Evolutionary conservation across 2,113 vertebrate genomes (phyloP), one percentile per base, ranked within the genome.

Genomic region (Barnardius zonarius): DNA sequence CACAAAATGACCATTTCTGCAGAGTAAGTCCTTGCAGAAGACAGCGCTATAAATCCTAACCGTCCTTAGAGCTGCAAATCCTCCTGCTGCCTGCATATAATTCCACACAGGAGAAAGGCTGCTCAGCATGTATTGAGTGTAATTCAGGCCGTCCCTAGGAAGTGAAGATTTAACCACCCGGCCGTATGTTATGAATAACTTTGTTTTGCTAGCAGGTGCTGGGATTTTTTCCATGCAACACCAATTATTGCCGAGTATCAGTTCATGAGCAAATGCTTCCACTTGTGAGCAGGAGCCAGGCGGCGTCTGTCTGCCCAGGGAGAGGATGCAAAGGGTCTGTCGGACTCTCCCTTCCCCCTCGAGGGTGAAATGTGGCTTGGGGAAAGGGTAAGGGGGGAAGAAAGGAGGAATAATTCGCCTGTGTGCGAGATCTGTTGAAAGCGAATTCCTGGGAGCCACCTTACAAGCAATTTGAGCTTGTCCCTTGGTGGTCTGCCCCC

Each of bases 191-290:
- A 96, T 85, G 93, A 97, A 98, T 96, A 96, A 87, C 95, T 97
- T 92, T 81, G 93, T 94, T 95, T 97, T 92, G 86, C 93, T 96
- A 96, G 95, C 96, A 98, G 97, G 97, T 97, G 95, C 94, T 91
- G 76, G 94, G 96, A 94, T 97, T 92, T 98, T 97, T 98, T 98
- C 97, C 97, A 97, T 93, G 95, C 89, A 94, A 89, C 95, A 96
- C 78, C 90, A 83, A 90, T 95, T 97, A 96, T 96, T 97, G 95
- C 94, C 89, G 97, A 97, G 92, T 94, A 96, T 97, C 96, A 97
- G 94, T 93, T 98, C 92, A 96, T 92, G 95, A 97, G 83, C 83
- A 97, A 98, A 97, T 83, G 81, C 78, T 96, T 96, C 92, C 95
- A 91, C 87, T 93, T 52, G 78, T 1, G 5, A 89, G 52, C 88